Evolutionary conservation across 2,113 vertebrate species (phyloP), one percentile per base, ranked within the genome.

Genomic region (Microtus ochrogaster): DNA sequence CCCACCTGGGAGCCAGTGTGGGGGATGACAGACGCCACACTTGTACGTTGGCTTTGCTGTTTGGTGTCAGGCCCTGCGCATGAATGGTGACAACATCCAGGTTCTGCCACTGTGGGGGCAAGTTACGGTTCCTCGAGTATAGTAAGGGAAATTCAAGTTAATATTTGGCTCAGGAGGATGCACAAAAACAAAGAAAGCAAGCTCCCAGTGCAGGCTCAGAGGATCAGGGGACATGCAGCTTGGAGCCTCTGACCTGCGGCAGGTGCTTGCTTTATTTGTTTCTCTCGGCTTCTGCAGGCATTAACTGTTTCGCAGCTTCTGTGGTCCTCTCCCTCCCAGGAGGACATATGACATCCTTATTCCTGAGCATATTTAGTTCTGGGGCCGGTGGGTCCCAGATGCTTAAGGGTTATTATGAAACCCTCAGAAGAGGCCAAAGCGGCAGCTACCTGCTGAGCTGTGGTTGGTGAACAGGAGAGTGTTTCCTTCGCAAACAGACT

Each of bases 401-500:
- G 87, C 24, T 58, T 49, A 87, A 79, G 96, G 93, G 92, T 98
- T 95, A 95, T 97, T 6, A n/a, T 13, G 49, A 96, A 78, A 41
- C 76, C 68, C 88, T 84, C 49, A 95, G 90, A 2, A 24, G 86
- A 88, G 95, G 30, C 96, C 94, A 72, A 61, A 91, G 81, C 14
- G 72, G 87, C 97, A 97, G 63, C 36, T 92, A 88, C 90, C 94
- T 92, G 86, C 90, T 6, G 76, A 47, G 93, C 89, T 63, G 93
- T 83, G 95, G 90, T 74, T 95, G 94, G 95, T 78, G 93, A 97
- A 87, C 63, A 91, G 92, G 94, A 68, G 65, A 58, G 81, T 95
- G 72, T 77, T 97, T 97, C 96, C 76, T 94, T 17, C 97, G 96
- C 87, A 97, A 92, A 95, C 92, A 95, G 87, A 65, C 77, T 94